Evolutionary conservation across 1,140 invertebrate species (phyloP), one percentile per base, ranked within the genome.

Genomic region (Atta texana): DNA sequence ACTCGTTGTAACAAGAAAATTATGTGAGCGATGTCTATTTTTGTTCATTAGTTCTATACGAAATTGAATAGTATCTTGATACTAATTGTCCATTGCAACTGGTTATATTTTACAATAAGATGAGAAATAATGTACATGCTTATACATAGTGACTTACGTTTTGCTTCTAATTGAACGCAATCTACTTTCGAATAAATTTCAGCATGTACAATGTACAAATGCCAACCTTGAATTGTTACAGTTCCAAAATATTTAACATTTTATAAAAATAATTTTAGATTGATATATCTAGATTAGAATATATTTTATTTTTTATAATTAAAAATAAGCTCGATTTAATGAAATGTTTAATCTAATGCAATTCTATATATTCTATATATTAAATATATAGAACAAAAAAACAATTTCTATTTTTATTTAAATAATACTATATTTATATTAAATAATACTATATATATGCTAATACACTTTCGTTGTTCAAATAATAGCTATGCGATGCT

Each of bases 361-460:
- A 49, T 24, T 24, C 21, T 24, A 24, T n/a, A 14, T 21, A 3
- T 18, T n/a, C 14, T 24, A 24, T 24, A 6, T 24, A 24, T 57
- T 44, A 55, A 39, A 24, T 51, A 55, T 80, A 7, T 5, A 51
- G 14, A 16, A 53, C 21, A 24, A 55, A 7, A 34, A 1, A 24
- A 51, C 51, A 34, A 74, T 74, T 61, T 49, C 14, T 44, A 51
- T 39, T 84, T 84, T 84, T 49, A 74, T 74, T 74, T 34, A 74
- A 75, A 84, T 84, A 59, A 49, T 53, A 61, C 10, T 44, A 7
- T 59, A 21, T 34, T 6, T 34, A 34, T 34, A 31, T 24, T 24
- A 24, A 24, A 24, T 24, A 24, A 24, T 24, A 24, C 21, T 31
- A 31, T 31, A 31, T 21, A 1, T 74, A 51, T 74, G 53, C 28